Evolutionary conservation across 2,888 invertebrate genomes (phyloP).

Genomic region (Cotesia congregata): DNA sequence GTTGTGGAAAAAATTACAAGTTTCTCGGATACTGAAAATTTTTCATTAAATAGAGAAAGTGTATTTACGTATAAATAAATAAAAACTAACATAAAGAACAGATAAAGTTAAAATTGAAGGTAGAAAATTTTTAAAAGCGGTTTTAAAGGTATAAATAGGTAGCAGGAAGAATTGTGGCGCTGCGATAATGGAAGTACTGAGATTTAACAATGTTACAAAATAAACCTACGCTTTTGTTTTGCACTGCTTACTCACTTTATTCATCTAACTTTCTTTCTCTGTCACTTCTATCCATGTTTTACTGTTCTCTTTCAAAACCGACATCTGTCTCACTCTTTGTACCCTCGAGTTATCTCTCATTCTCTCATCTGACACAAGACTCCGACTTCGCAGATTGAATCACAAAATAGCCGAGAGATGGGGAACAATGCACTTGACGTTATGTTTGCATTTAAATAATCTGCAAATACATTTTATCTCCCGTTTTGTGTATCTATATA

Average conservation of each 20-base stretch:
- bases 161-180: conserved; percentile 33
- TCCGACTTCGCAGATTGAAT: conserved; percentile 62
- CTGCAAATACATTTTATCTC: conserved; percentile 54
- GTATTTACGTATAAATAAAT: conserved; percentile 17
- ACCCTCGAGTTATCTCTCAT: conserved; percentile 4
- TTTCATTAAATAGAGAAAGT: not conserved
- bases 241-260: conserved; percentile 48
- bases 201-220: conserved; percentile 67
- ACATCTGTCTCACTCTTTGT: conserved; percentile 30
- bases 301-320: conserved; percentile 45
- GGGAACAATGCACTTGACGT: conserved; percentile 63
- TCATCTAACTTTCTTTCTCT: conserved; percentile 42
- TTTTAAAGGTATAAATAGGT: not conserved
- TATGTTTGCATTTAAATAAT: conserved; percentile 70
- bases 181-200: conserved; percentile 64
- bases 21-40: not conserved
- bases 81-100: conserved; percentile 14
- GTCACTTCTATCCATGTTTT: conserved; percentile 40
- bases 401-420: conserved; percentile 65
- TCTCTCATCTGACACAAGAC: conserved; percentile 35
- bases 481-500: not conserved
- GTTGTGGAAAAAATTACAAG: not conserved
- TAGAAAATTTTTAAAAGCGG: conserved; percentile 34
- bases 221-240: conserved; percentile 51
- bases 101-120: conserved; percentile 5